A percentile compares a stretch with the other conserved stretches of the same genome.
Evolutionary conservation across 2,113 vertebrate species (phyloP).

Genomic region (Dendrocopos noguchii): DNA sequence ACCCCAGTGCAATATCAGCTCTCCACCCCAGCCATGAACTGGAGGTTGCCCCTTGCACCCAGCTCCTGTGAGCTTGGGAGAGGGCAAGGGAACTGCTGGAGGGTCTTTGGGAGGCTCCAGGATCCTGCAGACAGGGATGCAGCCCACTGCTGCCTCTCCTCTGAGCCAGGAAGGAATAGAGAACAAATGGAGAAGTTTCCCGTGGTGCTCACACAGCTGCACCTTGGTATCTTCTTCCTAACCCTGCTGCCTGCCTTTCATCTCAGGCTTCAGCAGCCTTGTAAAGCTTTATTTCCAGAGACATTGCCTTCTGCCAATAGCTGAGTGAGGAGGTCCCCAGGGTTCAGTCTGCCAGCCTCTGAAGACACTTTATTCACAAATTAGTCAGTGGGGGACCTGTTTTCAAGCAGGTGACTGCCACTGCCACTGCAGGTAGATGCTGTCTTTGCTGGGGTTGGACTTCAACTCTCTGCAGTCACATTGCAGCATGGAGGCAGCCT

Average conservation of each 20-base stretch:
- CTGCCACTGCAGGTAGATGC: not conserved
- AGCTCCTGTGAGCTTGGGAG: rapidly evolving
- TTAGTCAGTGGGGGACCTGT: not conserved
- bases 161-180: not conserved
- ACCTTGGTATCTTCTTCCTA: not conserved
- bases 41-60: not conserved
- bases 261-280: not conserved
- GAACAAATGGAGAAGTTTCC: not conserved
- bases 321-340: not conserved
- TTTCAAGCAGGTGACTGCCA: not conserved
- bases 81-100: not conserved
- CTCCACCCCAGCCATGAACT: not conserved
- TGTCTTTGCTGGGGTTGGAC: not conserved
- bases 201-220: not conserved
- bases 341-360: not conserved
- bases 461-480: not conserved
- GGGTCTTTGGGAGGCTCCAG: not conserved
- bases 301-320: slow-evolving; percentile 11
- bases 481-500: rapidly evolving
- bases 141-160: not conserved
- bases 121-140: not conserved
- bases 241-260: not conserved
- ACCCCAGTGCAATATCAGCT: rapidly evolving
- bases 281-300: not conserved
- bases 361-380: not conserved